Conservation (phyloP, 2,888 invertebrate genomes). For the Tyria jacobaeae region DNA sequence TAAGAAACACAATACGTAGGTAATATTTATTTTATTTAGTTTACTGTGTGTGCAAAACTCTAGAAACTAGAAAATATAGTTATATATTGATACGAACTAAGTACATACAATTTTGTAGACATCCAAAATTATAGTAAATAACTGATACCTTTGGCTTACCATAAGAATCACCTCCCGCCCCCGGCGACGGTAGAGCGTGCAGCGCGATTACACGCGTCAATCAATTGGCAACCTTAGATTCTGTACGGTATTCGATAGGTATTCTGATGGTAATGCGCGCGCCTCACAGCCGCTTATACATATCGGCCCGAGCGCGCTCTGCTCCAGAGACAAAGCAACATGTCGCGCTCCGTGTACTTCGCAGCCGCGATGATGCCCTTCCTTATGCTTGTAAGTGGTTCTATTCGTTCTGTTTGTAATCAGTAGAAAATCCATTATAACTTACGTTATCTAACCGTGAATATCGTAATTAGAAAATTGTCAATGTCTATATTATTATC, state of each 20-base stretch:
- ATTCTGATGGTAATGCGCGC: constrained; percentile 4
- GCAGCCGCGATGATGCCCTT: constrained; percentile 7
- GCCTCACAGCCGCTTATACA: background rate
- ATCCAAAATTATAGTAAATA: background rate
- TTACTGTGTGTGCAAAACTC: no score
- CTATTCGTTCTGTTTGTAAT: background rate
- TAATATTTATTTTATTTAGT: no score
- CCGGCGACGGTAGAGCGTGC: background rate
- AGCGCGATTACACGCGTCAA: background rate
- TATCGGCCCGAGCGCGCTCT: background rate
- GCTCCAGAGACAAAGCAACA: background rate
- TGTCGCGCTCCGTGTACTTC: constrained; percentile 13
- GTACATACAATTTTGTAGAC: background rate
- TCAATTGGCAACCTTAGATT: constrained; percentile 2
- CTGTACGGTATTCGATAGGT: background rate
- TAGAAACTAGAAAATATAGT: no score
- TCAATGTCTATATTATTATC: no score
- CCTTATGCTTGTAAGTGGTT: constrained; percentile 13
- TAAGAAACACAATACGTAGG: no score
- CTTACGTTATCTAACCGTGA: background rate
- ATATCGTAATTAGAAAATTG: no score
- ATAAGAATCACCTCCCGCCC: background rate
- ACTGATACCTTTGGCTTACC: background rate
- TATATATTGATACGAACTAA: no score
- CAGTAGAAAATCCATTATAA: background rate